Evolutionary conservation across 2,797 vertebrate species (phyloP).

Genomic region (Choloepus didactylus): DNA sequence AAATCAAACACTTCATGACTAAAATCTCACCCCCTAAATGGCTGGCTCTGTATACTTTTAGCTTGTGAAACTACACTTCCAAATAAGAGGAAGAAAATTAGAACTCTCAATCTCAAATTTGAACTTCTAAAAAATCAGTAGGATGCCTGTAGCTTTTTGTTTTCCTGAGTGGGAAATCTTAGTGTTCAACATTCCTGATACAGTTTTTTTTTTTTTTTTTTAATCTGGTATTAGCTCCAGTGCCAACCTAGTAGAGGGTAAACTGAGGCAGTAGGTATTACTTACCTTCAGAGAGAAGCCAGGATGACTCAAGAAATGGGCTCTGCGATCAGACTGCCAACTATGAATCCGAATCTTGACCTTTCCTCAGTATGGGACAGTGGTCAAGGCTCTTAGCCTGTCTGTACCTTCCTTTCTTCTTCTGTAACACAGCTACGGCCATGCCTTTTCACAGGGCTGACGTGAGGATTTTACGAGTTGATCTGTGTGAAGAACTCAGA

Average conservation of each 20-base stretch:
- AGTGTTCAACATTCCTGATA: neutral
- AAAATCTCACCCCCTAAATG: neutral
- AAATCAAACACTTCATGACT: neutral
- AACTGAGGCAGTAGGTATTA: neutral
- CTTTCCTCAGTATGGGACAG: neutral
- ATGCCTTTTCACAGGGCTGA: neutral
- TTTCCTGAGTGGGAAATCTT: neutral
- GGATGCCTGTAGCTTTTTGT: neutral
- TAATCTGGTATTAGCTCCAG: neutral
- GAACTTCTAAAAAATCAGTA: neutral
- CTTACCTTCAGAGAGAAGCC: neutral
- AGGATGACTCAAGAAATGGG: neutral
- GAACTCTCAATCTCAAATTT: neutral
- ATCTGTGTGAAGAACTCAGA: neutral
- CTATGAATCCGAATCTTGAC: neutral
- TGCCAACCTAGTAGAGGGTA: neutral
- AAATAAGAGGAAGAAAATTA: neutral
- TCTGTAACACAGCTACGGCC: neutral
- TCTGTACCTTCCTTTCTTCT: neutral
- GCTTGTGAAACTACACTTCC: neutral
- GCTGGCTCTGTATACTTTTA: neutral
- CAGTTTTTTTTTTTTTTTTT: neutral
- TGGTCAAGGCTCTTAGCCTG: neutral
- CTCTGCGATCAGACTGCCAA: neutral
- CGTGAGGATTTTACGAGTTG: neutral